Evolutionary conservation across 2,113 vertebrate genomes (phyloP).

Genomic region (Neogale vison): DNA sequence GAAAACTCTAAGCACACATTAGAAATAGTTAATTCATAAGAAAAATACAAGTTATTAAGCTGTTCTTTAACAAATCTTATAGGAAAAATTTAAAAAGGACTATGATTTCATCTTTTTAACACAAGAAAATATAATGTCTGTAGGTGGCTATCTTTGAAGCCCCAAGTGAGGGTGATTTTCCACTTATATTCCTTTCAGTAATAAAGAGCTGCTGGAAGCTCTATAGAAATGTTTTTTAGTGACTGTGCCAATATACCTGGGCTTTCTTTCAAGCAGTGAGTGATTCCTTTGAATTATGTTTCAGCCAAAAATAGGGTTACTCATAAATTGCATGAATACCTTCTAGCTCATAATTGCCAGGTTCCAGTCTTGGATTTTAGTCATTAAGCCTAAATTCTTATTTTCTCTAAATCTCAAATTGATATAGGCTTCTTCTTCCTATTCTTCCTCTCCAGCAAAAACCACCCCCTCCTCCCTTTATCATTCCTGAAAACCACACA

Average conservation of each 20-base stretch:
- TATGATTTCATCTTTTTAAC: constrained; percentile 46
- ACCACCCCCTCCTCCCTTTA: background rate
- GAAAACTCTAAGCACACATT: constrained; percentile 18
- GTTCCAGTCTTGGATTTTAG: constrained; percentile 61
- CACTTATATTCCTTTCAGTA: constrained; percentile 64
- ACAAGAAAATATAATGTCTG: constrained; percentile 36
- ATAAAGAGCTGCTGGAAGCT: constrained; percentile 66
- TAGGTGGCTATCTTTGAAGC: constrained; percentile 61
- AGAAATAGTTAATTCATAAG: constrained; percentile 39
- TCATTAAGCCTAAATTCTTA: constrained; percentile 72
- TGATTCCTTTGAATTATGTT: constrained; percentile 80
- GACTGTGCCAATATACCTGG: constrained; percentile 78
- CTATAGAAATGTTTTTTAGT: constrained; percentile 70
- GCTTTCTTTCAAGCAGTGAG: constrained; percentile 80
- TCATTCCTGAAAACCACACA: background rate
- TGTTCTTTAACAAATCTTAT: background rate
- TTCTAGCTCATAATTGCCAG: constrained; percentile 77
- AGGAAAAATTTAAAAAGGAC: background rate
- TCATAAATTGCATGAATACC: constrained; percentile 82
- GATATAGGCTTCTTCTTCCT: constrained; percentile 54
- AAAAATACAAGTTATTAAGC: constrained; percentile 32
- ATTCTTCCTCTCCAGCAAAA: constrained; percentile 24
- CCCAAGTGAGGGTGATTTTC: constrained; percentile 54
- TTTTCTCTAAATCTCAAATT: constrained; percentile 57
- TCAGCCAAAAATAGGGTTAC: constrained; percentile 81